Evolutionary conservation across 2,888 invertebrate species (phyloP).

Genomic region (Brachylomia viminalis): DNA sequence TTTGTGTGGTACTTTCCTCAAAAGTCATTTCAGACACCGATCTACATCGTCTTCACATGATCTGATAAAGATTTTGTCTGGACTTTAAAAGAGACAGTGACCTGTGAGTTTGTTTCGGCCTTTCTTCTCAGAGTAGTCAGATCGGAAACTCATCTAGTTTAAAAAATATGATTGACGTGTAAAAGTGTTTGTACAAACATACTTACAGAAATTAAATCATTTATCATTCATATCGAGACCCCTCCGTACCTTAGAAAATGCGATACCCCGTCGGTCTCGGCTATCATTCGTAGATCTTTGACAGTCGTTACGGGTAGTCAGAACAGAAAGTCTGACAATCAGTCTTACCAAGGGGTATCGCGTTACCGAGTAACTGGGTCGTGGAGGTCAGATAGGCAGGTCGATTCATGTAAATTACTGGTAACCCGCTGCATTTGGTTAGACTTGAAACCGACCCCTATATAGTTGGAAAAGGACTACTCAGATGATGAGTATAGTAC

Average conservation of each 20-base stretch:
- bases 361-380: not conserved
- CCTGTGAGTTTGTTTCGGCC: too few relatives aligned
- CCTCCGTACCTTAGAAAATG: not conserved
- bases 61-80: too few relatives aligned
- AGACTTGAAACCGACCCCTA: not conserved
- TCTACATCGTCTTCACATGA: too few relatives aligned
- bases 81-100: too few relatives aligned
- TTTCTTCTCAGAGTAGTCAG: too few relatives aligned
- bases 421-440: not conserved
- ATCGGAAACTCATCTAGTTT: too few relatives aligned
- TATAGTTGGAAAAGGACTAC: too few relatives aligned
- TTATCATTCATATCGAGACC: not conserved
- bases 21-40: too few relatives aligned
- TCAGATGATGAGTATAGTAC: conserved; percentile 75
- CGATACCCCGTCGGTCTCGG: not conserved
- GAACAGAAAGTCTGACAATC: not conserved
- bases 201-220: too few relatives aligned
- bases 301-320: not conserved
- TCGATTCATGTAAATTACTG: not conserved
- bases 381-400: not conserved
- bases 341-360: not conserved
- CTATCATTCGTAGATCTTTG: not conserved
- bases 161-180: too few relatives aligned
- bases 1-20: too few relatives aligned
- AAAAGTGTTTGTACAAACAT: too few relatives aligned